These are phyloP conservation scores for Ctenodactylus gundi DNA, from an alignment of 2,113 vertebrate genomes.

Conservation along the genomic window DNA sequence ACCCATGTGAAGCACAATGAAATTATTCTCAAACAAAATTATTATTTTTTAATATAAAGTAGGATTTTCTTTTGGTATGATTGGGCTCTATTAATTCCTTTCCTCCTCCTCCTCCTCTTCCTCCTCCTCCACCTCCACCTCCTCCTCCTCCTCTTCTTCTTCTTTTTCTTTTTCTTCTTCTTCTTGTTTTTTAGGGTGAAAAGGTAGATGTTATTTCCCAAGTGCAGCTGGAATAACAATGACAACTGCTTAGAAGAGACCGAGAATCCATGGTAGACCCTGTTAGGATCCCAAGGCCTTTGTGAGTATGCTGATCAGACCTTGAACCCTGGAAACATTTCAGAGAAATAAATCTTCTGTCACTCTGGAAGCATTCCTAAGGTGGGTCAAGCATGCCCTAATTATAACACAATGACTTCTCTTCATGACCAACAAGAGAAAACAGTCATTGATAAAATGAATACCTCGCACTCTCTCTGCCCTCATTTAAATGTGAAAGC, in stretches of 20 bases:
- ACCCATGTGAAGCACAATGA: background rate
- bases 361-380: slow-evolving; percentile 54
- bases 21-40: slow-evolving; percentile 36
- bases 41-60: background rate
- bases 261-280: background rate
- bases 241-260: background rate
- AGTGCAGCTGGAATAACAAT: slow-evolving; percentile 17
- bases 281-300: background rate
- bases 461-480: background rate
- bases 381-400: slow-evolving; percentile 68
- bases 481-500: slow-evolving; percentile 57
- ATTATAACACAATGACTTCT: slow-evolving; percentile 61
- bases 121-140: too few relatives aligned
- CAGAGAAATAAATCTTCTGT: slow-evolving; percentile 62
- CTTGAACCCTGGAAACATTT: slow-evolving; percentile 32
- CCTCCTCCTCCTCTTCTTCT: too few relatives aligned
- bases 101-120: too few relatives aligned
- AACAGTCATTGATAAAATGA: slow-evolving; percentile 7
- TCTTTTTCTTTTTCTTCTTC: too few relatives aligned
- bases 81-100: slow-evolving; percentile 48
- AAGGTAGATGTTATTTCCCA: slow-evolving; percentile 5
- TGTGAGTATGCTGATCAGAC: slow-evolving; percentile 46
- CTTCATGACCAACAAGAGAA: slow-evolving; percentile 46
- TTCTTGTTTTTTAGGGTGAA: slow-evolving; percentile 45
- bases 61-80: slow-evolving; percentile 37